These are phyloP conservation scores for Thripadectes ignobilis DNA, from an alignment of 2,797 vertebrate genomes.

Conservation along the genomic window DNA sequence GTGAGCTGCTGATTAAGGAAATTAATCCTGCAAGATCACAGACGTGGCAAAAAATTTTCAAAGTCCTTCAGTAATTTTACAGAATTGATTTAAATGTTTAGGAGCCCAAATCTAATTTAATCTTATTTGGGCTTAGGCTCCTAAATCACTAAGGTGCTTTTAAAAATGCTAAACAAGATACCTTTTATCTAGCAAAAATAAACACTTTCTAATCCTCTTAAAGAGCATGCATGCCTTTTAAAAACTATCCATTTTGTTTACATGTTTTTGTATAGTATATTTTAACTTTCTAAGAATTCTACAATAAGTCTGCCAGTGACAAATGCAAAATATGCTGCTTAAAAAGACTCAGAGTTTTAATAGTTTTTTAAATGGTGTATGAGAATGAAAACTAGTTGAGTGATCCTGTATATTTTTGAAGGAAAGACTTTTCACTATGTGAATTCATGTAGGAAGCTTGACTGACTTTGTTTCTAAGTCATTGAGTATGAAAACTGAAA, in stretches of 20 bases:
- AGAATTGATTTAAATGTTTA: slow-evolving; percentile 11
- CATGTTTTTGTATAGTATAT: slow-evolving; percentile 61
- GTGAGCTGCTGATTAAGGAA: background rate
- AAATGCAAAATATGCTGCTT: slow-evolving; percentile 65
- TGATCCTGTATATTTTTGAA: slow-evolving; percentile 40
- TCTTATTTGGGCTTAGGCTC: slow-evolving; percentile 3
- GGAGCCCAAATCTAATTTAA: slow-evolving; percentile 1
- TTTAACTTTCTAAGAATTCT: slow-evolving; percentile 64
- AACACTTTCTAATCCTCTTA: slow-evolving; percentile 44
- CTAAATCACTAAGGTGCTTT: slow-evolving; percentile 62
- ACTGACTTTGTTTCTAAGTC: slow-evolving; percentile 48
- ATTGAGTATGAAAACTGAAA: background rate
- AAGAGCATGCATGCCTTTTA: slow-evolving; percentile 42
- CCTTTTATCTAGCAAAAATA: slow-evolving; percentile 43
- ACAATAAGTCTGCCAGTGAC: slow-evolving; percentile 46
- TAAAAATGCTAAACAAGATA: slow-evolving; percentile 11
- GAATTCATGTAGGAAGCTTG: slow-evolving; percentile 37
- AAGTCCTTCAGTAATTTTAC: background rate
- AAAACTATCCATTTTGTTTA: slow-evolving; percentile 63
- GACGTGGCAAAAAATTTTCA: background rate
- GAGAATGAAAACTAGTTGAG: slow-evolving; percentile 17
- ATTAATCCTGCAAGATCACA: background rate
- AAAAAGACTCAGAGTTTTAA: slow-evolving; percentile 32
- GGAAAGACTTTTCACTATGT: slow-evolving; percentile 46
- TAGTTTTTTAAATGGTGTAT: slow-evolving; percentile 37